phyloP scores from a whole-genome alignment of 2,113 vertebrate species.

The Paradisaea rubra region DNA sequence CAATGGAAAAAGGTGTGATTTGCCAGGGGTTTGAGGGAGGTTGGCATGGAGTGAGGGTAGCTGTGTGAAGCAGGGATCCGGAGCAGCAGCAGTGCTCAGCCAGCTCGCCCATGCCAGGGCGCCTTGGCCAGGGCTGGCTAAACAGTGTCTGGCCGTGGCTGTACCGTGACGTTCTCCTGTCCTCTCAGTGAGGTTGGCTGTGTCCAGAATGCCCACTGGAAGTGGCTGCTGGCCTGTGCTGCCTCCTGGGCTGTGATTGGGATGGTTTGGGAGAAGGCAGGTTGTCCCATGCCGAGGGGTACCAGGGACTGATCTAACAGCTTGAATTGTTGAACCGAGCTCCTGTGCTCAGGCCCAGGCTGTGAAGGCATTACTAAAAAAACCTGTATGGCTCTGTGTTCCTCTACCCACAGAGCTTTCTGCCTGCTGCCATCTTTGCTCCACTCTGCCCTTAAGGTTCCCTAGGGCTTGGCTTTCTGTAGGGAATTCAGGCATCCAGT shows the following conservation, averaged over 20 bases:
- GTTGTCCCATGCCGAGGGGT: not conserved
- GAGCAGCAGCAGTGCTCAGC: not conserved
- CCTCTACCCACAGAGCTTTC: not conserved
- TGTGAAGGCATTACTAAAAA: not conserved
- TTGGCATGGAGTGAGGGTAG: not conserved
- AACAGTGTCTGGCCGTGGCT: not conserved
- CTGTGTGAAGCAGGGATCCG: not conserved
- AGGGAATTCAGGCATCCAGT: not conserved
- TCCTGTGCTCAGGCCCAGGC: not conserved
- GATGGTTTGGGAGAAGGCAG: not conserved
- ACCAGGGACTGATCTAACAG: not conserved
- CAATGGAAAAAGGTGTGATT: not conserved
- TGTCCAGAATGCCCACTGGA: not conserved
- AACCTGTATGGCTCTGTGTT: not conserved
- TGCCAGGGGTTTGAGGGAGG: not conserved
- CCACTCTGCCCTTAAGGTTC: not conserved
- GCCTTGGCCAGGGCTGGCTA: not conserved
- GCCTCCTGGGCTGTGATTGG: not conserved
- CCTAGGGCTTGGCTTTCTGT: not conserved
- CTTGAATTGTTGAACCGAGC: not conserved
- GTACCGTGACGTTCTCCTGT: fast-evolving
- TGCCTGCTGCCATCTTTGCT: not conserved
- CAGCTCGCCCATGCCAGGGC: not conserved
- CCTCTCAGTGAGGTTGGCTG: not conserved
- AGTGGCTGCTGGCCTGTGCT: not conserved